Percentiles rank a stretch among this genome's conserved stretches.
Conservation (phyloP, 1,140 invertebrate species). For the Rhagoletis pomonella region DNA sequence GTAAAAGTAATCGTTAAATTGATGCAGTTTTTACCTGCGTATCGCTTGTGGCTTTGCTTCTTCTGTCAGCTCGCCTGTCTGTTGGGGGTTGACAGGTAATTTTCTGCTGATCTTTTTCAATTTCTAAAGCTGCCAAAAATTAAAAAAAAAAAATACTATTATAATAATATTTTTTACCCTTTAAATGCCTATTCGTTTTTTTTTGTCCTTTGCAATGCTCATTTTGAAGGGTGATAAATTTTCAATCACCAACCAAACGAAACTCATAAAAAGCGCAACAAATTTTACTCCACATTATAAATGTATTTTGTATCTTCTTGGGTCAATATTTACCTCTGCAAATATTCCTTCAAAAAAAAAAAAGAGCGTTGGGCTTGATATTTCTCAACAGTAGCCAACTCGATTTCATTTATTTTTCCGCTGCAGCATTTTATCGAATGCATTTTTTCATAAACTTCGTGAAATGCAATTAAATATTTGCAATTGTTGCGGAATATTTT, state of each 20-base stretch:
- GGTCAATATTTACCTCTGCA: too few species aligned
- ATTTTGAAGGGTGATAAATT: too few species aligned
- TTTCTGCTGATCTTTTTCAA: constrained; percentile 18
- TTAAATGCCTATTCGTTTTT: too few species aligned
- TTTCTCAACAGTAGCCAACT: not conserved
- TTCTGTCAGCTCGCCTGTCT: not conserved
- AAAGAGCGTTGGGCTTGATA: not conserved
- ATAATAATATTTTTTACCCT: too few species aligned
- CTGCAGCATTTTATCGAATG: not conserved
- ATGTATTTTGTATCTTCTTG: too few species aligned
- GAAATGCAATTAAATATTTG: not conserved
- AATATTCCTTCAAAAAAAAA: too few species aligned
- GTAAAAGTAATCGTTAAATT: not conserved
- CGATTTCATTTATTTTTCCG: not conserved
- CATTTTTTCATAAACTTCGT: not conserved
- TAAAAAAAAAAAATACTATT: constrained; percentile 5
- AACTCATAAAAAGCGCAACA: too few species aligned
- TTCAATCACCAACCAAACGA: too few species aligned
- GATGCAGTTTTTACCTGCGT: not conserved
- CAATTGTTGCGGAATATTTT: not conserved
- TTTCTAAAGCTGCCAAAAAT: not conserved
- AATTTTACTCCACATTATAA: too few species aligned
- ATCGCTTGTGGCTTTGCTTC: not conserved
- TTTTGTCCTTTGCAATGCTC: too few species aligned
- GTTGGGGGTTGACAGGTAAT: constrained; percentile 11